Evolutionary conservation across 2,888 invertebrate genomes (phyloP), one percentile per base, ranked within the genome.

Genomic region (Nomada goodeniana): DNA sequence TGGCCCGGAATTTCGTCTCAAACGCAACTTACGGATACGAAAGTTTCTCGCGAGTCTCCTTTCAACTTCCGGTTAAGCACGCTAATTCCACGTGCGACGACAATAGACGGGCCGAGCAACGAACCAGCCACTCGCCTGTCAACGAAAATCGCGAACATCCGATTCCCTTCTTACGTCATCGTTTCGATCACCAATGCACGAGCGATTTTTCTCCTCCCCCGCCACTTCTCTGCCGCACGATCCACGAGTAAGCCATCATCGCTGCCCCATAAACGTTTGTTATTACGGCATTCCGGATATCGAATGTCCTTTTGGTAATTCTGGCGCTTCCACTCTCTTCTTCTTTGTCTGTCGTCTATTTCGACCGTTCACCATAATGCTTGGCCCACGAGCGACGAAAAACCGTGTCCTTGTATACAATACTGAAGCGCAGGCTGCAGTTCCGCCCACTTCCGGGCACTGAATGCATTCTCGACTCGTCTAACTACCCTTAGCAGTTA

Each of bases 371-470:
- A 63, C 74, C 71, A 88, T 90, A 86, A 89, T 88, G 76, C 82
- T 53, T 69, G 85, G 84, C 86, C 82, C 84, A 83, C 79, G 82
- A 84, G 76, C 84, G 81, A 86, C 89, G 89, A 89, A 91, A 90
- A 92, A 88, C 87, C 87, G 86, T 91, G 89, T 88, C 88, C 90
- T 88, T 82, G 86, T 86, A 80, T 87, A 93, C 92, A 92, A 91
- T 91, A 89, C 91, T 86, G 91, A 90, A 90, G 91, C 91, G 89
- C 91, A 91, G 92, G 86, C 92, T 92, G 91, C 88, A 92, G 93
- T 92, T 93, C 93, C 93, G 93, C 93, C 93, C 92, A 93, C 92
- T 93, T 93, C 93, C 93, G 93, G 92, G 83, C 89, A 85, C 87
- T 93, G 90, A 93, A 93, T 93, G 92, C 92, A 92, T 92, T 90